phyloP scores from a whole-genome alignment of 2,888 invertebrate species.

The Acanthococcus lagerstroemiae region DNA sequence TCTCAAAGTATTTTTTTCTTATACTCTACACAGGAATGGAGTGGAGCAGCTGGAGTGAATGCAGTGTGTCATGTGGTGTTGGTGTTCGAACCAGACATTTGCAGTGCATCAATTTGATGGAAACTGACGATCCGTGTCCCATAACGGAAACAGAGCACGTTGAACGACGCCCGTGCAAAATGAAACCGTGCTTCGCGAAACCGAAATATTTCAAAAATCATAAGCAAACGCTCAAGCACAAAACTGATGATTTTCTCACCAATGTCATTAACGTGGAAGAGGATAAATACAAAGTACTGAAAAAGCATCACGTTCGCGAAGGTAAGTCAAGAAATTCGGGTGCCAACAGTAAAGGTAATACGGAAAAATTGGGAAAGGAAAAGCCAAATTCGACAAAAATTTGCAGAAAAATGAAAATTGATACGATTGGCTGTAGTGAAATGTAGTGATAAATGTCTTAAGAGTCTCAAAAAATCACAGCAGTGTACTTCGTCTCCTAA shows the following conservation, averaged over 20 bases:
- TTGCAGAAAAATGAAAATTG: no score
- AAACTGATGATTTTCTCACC: conserved; percentile 2
- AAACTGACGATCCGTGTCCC: conserved; percentile 37
- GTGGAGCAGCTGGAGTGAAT: conserved; percentile 39
- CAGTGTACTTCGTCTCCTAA: no score
- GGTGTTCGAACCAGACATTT: conserved; percentile 38
- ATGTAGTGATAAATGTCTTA: no score
- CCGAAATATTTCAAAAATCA: background rate
- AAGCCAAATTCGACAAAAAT: no score
- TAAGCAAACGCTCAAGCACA: background rate
- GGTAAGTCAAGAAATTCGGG: background rate
- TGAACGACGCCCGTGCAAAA: conserved; percentile 38
- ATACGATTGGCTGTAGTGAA: no score
- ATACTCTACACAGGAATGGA: conserved; percentile 36
- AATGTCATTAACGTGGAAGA: background rate
- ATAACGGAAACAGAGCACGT: conserved; percentile 37
- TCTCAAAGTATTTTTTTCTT: no score
- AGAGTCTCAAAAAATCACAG: no score
- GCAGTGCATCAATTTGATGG: conserved; percentile 35
- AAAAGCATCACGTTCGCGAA: conserved; percentile 22
- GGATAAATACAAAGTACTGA: conserved; percentile 9
- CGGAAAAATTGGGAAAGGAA: background rate
- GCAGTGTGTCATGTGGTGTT: conserved; percentile 39
- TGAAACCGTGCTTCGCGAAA: conserved; percentile 27
- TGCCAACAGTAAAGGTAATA: background rate